Base-by-base conservation (phyloP, 1,140 invertebrate species). In the Penaeus vannamei region DNA sequence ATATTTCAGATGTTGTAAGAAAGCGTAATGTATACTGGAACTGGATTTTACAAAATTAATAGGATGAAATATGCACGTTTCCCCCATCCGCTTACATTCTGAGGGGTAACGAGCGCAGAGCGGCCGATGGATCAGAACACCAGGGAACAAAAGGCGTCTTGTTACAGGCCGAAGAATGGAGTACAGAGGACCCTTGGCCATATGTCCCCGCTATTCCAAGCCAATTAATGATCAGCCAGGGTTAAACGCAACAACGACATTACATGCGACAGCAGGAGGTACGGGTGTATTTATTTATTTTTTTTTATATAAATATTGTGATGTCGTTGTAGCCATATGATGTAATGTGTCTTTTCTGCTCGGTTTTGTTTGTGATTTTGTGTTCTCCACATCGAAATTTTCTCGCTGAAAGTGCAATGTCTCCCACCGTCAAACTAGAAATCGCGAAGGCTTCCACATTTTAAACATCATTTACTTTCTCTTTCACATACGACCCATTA, bases 191-290 rank as follows among this genome's bases (percentile, higher is more conserved):
- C 60, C 85, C 85, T 86, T 64, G 85, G 85, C 85, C 85, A 86
- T 86, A 86, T 86, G 85, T 86, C 59, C 85, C 80, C 85, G 85
- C 85, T 86, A 86, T 86, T 86, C 85, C 85, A 80, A 86, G 53
- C 85, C 85, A 86, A 86, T 86, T 86, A 86, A 86, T 86, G 85
- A 86, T 86, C 85, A 80, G 72, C 23, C 53, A 8, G 60, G 80
- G 85, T 62, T 61, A 86, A 80, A 86, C 72, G 53, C 53, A 53
- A 53, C 53, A 53, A 53, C 53, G 53, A 53, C 53, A 53, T 53
- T 53, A 53, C 53, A 53, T 53, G 53, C 53, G 53, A 17, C 53
- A 53, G 53, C 53, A 53, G 53, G 53, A 53, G 53, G 53, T 53
- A 53, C 53, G 17, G 53, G 14, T 53, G 53, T 53, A 53, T 14